Conservation (phyloP, 2,888 invertebrate species). For the Onthophagus sagittarius region DNA sequence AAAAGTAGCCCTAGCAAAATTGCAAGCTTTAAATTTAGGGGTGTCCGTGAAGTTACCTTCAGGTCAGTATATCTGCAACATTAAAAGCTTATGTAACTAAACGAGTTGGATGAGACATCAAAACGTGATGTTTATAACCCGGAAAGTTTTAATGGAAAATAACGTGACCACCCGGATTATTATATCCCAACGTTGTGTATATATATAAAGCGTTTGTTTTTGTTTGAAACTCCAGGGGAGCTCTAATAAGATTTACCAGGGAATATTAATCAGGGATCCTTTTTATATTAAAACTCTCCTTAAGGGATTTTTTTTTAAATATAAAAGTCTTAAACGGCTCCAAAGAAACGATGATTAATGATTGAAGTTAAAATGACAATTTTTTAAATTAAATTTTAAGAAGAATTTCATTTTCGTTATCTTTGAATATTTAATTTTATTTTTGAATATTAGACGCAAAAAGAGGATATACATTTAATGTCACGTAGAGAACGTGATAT, state of each 20-base stretch:
- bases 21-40: conserved; percentile 82
- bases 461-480: not conserved
- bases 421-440: no score
- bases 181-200: not conserved
- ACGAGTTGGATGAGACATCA: not conserved
- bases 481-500: not conserved
- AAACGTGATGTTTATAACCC: not conserved
- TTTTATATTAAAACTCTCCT: not conserved
- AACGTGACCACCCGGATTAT: not conserved
- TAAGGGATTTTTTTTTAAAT: not conserved
- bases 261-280: not conserved
- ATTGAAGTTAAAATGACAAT: not conserved
- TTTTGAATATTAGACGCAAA: not conserved
- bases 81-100: not conserved
- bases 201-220: not conserved
- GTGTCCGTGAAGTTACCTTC: conserved; percentile 75
- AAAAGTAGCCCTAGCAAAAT: conserved; percentile 80
- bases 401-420: no score
- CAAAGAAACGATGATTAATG: not conserved
- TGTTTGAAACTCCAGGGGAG: not conserved
- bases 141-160: not conserved
- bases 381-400: no score
- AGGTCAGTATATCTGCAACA: conserved; percentile 54
- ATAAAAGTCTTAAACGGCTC: not conserved
- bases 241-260: not conserved